Conservation (phyloP, 2,797 vertebrate species). For the Hyperoplus immaculatus region DNA sequence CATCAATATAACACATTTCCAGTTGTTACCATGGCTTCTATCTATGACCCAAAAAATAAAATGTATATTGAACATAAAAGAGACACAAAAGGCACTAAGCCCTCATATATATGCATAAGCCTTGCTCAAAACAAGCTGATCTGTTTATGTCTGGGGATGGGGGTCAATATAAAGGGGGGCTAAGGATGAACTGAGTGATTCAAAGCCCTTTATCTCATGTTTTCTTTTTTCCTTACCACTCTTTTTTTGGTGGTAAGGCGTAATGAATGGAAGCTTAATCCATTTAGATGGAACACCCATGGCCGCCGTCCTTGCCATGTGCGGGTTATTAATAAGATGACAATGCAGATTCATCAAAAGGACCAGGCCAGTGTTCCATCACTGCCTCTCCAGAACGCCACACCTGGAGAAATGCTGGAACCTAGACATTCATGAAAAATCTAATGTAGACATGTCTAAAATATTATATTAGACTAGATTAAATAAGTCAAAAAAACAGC, state of each 20-base stretch:
- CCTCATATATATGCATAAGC: constrained; percentile 47
- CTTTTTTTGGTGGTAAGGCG: constrained; percentile 72
- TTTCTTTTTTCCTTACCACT: constrained; percentile 62
- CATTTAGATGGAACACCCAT: constrained; percentile 85
- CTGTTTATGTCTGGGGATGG: constrained; percentile 39
- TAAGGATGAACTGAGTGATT: constrained; percentile 57
- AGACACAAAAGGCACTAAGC: constrained; percentile 31
- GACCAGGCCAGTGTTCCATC: constrained; percentile 76
- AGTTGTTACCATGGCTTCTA: background rate
- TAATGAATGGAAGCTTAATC: constrained; percentile 84
- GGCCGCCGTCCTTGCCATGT: constrained; percentile 59
- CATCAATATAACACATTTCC: background rate
- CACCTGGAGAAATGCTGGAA: constrained; percentile 50
- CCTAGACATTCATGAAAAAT: constrained; percentile 59
- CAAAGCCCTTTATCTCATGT: constrained; percentile 64
- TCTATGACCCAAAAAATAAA: constrained; percentile 10
- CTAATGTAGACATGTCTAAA: constrained; percentile 64
- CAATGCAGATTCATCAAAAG: constrained; percentile 81
- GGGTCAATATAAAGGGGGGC: constrained; percentile 41
- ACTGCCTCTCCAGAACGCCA: constrained; percentile 59
- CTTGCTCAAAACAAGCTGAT: constrained; percentile 44
- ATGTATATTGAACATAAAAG: constrained; percentile 16
- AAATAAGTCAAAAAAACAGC: constrained; percentile 4
- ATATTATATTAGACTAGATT: constrained; percentile 60
- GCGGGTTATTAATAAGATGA: constrained; percentile 82